Evolutionary conservation across 2,888 invertebrate genomes (phyloP), one percentile per base, ranked within the genome.

Genomic region (Thereva nobilitata): DNA sequence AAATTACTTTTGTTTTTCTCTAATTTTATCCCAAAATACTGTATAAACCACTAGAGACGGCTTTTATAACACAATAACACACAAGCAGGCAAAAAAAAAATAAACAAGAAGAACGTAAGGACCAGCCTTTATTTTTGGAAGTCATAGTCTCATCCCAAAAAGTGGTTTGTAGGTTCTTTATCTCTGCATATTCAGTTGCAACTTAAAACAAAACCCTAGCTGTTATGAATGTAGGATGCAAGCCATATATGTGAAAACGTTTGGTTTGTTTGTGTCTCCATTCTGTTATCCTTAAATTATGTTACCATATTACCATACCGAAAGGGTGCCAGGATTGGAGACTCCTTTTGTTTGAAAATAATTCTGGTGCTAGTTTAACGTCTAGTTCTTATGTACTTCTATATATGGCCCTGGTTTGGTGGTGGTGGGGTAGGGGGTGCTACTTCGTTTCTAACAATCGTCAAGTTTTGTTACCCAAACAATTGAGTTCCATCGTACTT

Each of bases 221-320:
- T 34, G 49, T 37, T 41, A n/a, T 40, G 49, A 50, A 50, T 52
- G 63, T 40, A 5, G 35, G 40, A 50, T 61, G 9, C 45, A 49
- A 44, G 49, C 50, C 34, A 7, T 7, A 41, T 9, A 63, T 63
- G 59, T 40, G 47, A 23, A 23, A 23, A 23, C 23, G 23, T 23
- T 59, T 38, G 5, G 47, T 47, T 12, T 57, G 45, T 9, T 9
- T 35, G 45, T 45, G 45, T 57, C 44, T 52, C 37, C 52, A 40
- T 63, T 63, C 50, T 63, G 63, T 63, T 63, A 63, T 63, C 50
- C 63, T 63, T 63, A 63, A 63, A 63, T 63, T 63, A 63, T 63
- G 63, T 63, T 49, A 63, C 52, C 52, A 49, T 40, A 63, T 49
- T 63, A 47, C 42, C 63, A 40, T 47, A n/a, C 45, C 23, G 5